These are phyloP conservation scores for Macropis europaea DNA, from an alignment of 2,888 invertebrate genomes.

Conservation along the genomic window DNA sequence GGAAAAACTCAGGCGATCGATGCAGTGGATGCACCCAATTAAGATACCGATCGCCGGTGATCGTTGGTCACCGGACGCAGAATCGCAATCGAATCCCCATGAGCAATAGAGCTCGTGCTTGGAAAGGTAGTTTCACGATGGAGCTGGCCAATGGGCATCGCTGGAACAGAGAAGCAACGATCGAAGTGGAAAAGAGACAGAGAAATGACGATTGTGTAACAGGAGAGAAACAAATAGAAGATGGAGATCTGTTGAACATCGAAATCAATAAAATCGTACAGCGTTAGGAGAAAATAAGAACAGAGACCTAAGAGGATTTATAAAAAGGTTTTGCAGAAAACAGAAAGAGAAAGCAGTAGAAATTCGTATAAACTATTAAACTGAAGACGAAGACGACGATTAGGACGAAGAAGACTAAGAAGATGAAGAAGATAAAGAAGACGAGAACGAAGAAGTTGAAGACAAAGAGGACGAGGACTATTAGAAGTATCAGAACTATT, in stretches of 20 bases:
- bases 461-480: background rate
- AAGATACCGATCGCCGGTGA: conserved; percentile 17
- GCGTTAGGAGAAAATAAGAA: too few species aligned
- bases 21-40: conserved; percentile 18
- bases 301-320: too few species aligned
- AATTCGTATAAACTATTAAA: background rate
- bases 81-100: conserved; percentile 4
- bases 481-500: too few species aligned
- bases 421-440: background rate
- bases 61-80: background rate
- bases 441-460: conserved; percentile 2
- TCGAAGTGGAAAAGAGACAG: background rate
- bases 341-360: background rate
- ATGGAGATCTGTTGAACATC: background rate
- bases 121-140: conserved; percentile 19
- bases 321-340: too few species aligned
- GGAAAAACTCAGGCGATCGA: too few species aligned
- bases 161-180: background rate
- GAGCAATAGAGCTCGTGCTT: conserved; percentile 2
- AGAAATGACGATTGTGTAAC: conserved; percentile 51
- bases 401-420: background rate
- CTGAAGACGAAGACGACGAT: background rate
- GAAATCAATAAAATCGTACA: too few species aligned
- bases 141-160: conserved; percentile 19
- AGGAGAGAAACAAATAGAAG: conserved; percentile 55